Evolutionary conservation across 2,797 vertebrate species (phyloP).

Genomic region (Melanotaenia trifasciata): DNA sequence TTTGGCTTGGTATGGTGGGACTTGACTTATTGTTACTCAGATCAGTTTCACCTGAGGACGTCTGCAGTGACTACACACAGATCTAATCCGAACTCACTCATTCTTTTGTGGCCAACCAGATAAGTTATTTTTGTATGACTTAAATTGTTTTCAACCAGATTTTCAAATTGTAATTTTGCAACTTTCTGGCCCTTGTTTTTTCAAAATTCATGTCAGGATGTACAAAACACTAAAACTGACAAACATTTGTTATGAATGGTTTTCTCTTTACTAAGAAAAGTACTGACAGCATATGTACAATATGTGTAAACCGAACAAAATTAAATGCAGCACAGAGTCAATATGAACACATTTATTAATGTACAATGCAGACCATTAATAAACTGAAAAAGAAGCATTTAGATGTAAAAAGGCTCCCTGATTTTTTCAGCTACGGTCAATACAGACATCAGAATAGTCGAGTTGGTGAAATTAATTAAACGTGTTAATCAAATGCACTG

Average conservation of each 20-base stretch:
- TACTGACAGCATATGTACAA: not conserved
- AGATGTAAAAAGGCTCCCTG: not conserved
- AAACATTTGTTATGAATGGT: not conserved
- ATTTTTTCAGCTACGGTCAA: not conserved
- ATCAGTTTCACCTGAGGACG: not conserved
- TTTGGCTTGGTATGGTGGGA: not conserved
- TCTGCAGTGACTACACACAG: not conserved
- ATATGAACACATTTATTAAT: constrained; percentile 74
- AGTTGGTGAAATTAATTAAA: not conserved
- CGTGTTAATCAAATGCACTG: not conserved
- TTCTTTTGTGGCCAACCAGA: not conserved
- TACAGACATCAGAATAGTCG: constrained; percentile 4
- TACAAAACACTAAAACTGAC: not conserved
- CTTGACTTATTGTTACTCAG: not conserved
- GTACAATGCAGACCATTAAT: constrained; percentile 57
- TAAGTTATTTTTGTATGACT: not conserved
- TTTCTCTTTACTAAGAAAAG: not conserved
- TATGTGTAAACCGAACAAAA: not conserved
- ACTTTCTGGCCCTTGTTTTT: not conserved
- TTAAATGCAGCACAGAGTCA: not conserved
- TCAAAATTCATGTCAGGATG: not conserved
- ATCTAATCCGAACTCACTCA: not conserved
- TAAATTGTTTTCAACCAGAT: not conserved
- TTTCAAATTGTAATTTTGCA: not conserved
- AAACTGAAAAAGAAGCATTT: constrained; percentile 33